Base-by-base conservation (phyloP, 2,113 vertebrate species). In the Galeopterus variegatus region DNA sequence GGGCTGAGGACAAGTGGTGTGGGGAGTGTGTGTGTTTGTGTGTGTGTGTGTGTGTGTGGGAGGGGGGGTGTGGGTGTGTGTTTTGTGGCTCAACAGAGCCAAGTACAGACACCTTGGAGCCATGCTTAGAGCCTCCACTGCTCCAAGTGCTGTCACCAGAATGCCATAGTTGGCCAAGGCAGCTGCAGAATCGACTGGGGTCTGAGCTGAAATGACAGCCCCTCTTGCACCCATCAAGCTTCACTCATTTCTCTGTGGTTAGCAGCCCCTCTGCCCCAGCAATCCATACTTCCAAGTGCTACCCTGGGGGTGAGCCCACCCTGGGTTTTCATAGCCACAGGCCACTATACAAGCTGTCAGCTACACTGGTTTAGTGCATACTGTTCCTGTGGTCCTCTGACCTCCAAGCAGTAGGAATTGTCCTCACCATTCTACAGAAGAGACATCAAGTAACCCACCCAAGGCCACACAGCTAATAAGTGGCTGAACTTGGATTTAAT, bases 321-420 rank as follows among this genome's bases (percentile, higher is more conserved):
- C 0, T 0, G 21, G 9, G 4, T 19, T 33, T 36, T 58, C 92
- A 48, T 7, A 73, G 50, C 26, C 36, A 48, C 1, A 8, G 26
- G 31, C 62, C 50, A 72, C 45, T 1, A 60, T 11, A 18, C 9
- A 28, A 60, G 28, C 31, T 64, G 2, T 12, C 0, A 0, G 70
- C 31, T 26, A 18, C 64, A 1, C 3, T 5, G 48, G 6, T 19
- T 60, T 54, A 5, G 11, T 3, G 12, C 1, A 48, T 1, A 13
- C 50, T 24, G 14, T 31, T 17, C 64, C 50, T 7, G 0, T 1
- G 41, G 24, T 8, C 86, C 72, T 62, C n/a, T 36, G 21, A 83
- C 28, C 31, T 60, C 58, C 52, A 18, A 1, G 2, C 0, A 23
- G 31, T 26, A 41, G 41, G 5, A 41, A 1, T 15, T 0, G 0